These are phyloP conservation scores for Ptychadena robeensis DNA, from an alignment of 2,797 vertebrate genomes.

Conservation along the genomic window DNA sequence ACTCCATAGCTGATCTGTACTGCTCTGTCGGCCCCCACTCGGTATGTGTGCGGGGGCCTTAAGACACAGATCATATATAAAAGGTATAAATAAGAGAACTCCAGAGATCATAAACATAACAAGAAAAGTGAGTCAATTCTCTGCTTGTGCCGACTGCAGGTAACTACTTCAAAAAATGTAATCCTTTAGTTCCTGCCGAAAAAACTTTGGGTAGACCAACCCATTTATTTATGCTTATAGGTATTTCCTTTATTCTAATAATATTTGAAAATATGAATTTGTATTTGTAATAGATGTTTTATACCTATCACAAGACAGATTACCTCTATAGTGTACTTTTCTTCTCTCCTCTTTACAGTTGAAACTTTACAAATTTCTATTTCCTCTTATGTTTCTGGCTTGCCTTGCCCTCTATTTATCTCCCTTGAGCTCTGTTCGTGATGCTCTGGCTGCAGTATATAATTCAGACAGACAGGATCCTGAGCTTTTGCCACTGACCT, in stretches of 20 bases:
- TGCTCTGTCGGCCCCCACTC: too few relatives aligned
- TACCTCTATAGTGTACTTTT: neutral
- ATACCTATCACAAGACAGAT: neutral
- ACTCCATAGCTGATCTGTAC: too few relatives aligned
- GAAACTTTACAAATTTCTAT: neutral
- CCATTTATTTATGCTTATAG: too few relatives aligned
- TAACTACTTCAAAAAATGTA: too few relatives aligned
- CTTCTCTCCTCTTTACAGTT: conserved; percentile 1
- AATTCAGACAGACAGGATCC: conserved; percentile 58
- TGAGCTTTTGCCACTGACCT: conserved; percentile 59
- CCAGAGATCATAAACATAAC: too few relatives aligned
- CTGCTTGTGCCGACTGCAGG: too few relatives aligned
- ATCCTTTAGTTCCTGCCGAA: too few relatives aligned
- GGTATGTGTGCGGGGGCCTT: too few relatives aligned
- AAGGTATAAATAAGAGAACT: too few relatives aligned
- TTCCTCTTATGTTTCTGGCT: conserved; percentile 1
- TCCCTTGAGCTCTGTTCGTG: conserved; percentile 37
- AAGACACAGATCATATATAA: too few relatives aligned
- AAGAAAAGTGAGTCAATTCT: too few relatives aligned
- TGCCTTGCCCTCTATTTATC: conserved; percentile 37
- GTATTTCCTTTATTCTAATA: neutral
- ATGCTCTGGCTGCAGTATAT: conserved; percentile 38
- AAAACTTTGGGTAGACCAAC: too few relatives aligned
- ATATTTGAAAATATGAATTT: neutral
- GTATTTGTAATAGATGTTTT: neutral